phyloP scores from a whole-genome alignment of 1,140 invertebrate species.

The Adoxophyes honmai region DNA sequence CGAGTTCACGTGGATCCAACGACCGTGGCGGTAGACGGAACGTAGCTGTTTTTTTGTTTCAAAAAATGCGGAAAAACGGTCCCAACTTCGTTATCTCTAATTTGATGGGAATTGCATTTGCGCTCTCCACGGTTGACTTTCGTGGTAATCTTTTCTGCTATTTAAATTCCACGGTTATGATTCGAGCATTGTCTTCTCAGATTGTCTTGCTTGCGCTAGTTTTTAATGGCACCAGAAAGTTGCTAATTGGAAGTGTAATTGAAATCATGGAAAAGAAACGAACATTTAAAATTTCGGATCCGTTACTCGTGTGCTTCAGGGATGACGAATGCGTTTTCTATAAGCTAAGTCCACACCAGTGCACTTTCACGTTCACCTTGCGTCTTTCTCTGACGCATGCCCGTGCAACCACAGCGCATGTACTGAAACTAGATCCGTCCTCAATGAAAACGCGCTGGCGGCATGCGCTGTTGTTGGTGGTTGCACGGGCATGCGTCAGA shows the following conservation, averaged over 20 bases:
- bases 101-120: conserved; percentile 19
- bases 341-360: too few relatives aligned
- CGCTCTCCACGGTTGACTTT: conserved; percentile 17
- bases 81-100: conserved; percentile 23
- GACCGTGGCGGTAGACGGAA: conserved; percentile 24
- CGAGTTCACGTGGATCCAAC: conserved; percentile 39
- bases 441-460: too few relatives aligned
- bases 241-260: neutral
- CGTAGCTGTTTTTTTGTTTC: conserved; percentile 6
- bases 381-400: too few relatives aligned
- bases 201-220: neutral
- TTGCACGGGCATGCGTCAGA: too few relatives aligned
- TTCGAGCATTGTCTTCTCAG: conserved; percentile 3
- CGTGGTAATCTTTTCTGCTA: conserved; percentile 11
- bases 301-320: neutral
- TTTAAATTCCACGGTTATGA: conserved; percentile 33
- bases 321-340: neutral
- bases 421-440: too few relatives aligned
- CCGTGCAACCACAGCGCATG: too few relatives aligned
- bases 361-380: too few relatives aligned
- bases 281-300: neutral
- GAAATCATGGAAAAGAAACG: neutral
- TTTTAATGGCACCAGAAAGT: conserved; percentile 5
- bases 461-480: too few relatives aligned
- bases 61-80: conserved; percentile 17